Evolutionary conservation across 2,888 invertebrate genomes (phyloP), one percentile per base, ranked within the genome.

Genomic region (Fissipunctia ypsillon): DNA sequence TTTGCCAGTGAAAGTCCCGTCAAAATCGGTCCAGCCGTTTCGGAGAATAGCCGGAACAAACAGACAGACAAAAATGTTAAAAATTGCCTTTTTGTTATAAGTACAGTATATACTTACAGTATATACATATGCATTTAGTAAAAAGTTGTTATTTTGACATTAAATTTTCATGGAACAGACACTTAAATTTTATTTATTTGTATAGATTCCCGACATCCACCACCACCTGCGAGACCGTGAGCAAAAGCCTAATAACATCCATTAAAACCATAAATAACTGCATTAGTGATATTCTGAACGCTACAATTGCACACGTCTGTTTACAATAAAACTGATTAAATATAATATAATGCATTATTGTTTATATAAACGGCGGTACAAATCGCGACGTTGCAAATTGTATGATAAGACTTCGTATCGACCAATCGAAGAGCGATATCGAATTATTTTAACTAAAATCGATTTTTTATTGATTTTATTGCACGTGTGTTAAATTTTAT

Each of bases 401-500:
- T 65, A 73, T 74, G 83, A 85, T 85, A 87, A 85, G 87, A 80
- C 56, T 74, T 54, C 35, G 52, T 52, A 72, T 74, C 77, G 72
- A 73, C 81, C 81, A 84, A 84, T 84, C 67, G 67, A 72, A 14
- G 48, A 73, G 41, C 52, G 70, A 38, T 61, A 56, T 65, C 59
- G 61, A 84, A 80, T 84, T 84, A 80, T 84, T 84, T 84, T 81
- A 72, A 86, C 69, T 86, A 84, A n/a, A n/a, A 86, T 86, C 70
- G 86, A 80, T 84, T 86, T 74, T 84, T 77, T 86, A 86, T 80
- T 85, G 73, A 71, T 83, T 84, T 80, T 84, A 83, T 83, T 78
- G 69, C 83, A 73, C 79, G 70, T 78, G 57, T 73, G 74, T 74
- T 84, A 84, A 69, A 86, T 84, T 84, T 86, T 86, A 70, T 86